Conservation (phyloP, 1,140 invertebrate genomes). For the Neotoxoptera formosana region DNA sequence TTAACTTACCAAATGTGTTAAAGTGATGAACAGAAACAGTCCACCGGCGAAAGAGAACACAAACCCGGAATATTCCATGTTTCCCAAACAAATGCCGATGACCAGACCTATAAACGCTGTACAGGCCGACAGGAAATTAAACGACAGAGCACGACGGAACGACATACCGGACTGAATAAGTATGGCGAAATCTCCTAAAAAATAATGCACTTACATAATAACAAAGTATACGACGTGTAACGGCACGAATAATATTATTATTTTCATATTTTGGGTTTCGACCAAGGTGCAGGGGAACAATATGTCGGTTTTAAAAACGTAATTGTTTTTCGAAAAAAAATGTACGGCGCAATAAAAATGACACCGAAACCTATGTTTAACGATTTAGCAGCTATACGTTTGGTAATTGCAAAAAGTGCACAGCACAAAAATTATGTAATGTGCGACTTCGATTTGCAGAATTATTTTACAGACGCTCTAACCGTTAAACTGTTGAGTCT, state of each 20-base stretch:
- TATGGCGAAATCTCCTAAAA: conserved; percentile 79
- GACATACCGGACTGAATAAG: conserved; percentile 78
- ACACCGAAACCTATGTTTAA: not conserved
- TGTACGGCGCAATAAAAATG: not conserved
- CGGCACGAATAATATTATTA: not conserved
- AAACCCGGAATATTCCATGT: conserved; percentile 74
- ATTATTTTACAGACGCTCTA: not conserved
- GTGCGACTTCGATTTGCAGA: too few species aligned
- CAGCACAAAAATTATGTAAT: not conserved
- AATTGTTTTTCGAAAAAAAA: not conserved
- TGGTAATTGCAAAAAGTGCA: not conserved
- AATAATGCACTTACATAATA: not conserved
- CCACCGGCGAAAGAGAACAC: conserved; percentile 82
- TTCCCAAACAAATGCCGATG: conserved; percentile 76
- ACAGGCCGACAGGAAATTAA: conserved; percentile 78
- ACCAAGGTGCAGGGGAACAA: not conserved
- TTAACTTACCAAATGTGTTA: conserved; percentile 76
- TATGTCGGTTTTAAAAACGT: not conserved
- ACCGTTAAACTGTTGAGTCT: not conserved
- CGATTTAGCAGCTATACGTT: not conserved
- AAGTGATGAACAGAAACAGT: conserved; percentile 81
- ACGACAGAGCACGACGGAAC: conserved; percentile 73
- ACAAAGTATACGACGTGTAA: not conserved
- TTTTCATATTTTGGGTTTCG: not conserved
- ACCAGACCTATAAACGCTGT: conserved; percentile 79